These are phyloP conservation scores for Limnephilus marmoratus DNA, from an alignment of 2,888 invertebrate species.

Conservation along the genomic window DNA sequence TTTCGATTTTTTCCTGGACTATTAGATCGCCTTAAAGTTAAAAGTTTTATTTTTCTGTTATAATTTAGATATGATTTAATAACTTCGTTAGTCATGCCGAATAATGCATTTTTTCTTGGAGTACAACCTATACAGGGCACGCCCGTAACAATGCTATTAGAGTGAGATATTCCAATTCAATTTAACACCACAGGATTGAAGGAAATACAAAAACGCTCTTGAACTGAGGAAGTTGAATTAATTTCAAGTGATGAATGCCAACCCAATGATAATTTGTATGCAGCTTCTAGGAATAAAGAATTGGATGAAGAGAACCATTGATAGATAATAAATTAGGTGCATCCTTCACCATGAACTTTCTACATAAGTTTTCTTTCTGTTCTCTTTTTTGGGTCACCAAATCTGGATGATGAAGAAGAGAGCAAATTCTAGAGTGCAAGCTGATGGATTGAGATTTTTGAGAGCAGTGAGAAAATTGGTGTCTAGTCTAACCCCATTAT, in stretches of 20 bases:
- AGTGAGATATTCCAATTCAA: constrained; percentile 29
- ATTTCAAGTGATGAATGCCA: constrained; percentile 25
- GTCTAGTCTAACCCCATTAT: too few species aligned
- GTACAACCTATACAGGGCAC: not conserved
- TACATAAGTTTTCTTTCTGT: not conserved
- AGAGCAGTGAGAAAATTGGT: too few species aligned
- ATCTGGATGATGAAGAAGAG: too few species aligned
- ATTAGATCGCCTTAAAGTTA: too few species aligned
- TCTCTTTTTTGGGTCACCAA: not conserved
- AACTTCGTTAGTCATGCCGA: not conserved
- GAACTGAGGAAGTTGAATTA: constrained; percentile 17
- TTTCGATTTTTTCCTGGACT: too few species aligned
- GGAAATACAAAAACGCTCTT: not conserved
- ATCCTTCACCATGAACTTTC: not conserved
- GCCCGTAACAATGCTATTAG: not conserved
- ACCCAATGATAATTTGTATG: constrained; percentile 23
- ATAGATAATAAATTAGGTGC: not conserved
- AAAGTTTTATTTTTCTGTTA: not conserved
- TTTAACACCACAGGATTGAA: constrained; percentile 21
- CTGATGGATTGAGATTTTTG: too few species aligned
- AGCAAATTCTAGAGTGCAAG: too few species aligned
- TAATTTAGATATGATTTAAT: not conserved
- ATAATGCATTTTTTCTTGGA: not conserved
- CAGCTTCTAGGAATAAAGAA: not conserved
- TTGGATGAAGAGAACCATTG: not conserved